Evolutionary conservation across 2,888 invertebrate genomes (phyloP).

Genomic region (Meteorus colon): DNA sequence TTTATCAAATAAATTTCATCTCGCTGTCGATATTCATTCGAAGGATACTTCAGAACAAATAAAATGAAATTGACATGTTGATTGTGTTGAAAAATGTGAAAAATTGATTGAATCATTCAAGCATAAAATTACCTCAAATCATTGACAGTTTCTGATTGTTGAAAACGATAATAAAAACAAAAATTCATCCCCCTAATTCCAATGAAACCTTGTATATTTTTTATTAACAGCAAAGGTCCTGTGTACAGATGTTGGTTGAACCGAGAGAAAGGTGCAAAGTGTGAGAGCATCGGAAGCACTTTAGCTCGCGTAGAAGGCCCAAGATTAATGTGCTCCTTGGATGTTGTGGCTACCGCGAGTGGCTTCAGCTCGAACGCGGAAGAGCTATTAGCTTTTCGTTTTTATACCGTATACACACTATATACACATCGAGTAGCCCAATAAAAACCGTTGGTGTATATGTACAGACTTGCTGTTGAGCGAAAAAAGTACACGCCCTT

Average conservation of each 20-base stretch:
- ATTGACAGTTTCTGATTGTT: too few species aligned
- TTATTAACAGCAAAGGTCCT: slow-evolving; percentile 31
- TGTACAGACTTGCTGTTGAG: slow-evolving; percentile 14
- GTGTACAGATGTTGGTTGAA: slow-evolving; percentile 15
- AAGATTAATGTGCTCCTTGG: slow-evolving; percentile 60
- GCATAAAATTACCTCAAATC: too few species aligned
- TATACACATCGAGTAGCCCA: slow-evolving; percentile 13
- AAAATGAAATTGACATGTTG: too few species aligned
- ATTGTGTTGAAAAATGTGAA: too few species aligned
- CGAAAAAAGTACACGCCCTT: not conserved
- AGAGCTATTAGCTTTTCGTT: slow-evolving; percentile 56
- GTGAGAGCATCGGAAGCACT: slow-evolving; percentile 60
- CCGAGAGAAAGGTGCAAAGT: slow-evolving; percentile 43
- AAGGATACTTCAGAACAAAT: too few species aligned
- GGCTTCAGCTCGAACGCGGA: slow-evolving; percentile 56
- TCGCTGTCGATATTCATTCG: too few species aligned
- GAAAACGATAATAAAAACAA: too few species aligned
- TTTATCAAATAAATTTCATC: too few species aligned
- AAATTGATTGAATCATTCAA: too few species aligned
- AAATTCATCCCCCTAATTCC: too few species aligned
- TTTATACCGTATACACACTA: slow-evolving; percentile 16
- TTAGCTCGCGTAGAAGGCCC: slow-evolving; percentile 58
- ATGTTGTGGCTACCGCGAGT: slow-evolving; percentile 52
- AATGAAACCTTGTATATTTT: not conserved
- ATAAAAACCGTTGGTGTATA: slow-evolving; percentile 29